These are phyloP conservation scores for Ceratina australensis DNA, from an alignment of 1,140 invertebrate species.

Conservation along the genomic window DNA sequence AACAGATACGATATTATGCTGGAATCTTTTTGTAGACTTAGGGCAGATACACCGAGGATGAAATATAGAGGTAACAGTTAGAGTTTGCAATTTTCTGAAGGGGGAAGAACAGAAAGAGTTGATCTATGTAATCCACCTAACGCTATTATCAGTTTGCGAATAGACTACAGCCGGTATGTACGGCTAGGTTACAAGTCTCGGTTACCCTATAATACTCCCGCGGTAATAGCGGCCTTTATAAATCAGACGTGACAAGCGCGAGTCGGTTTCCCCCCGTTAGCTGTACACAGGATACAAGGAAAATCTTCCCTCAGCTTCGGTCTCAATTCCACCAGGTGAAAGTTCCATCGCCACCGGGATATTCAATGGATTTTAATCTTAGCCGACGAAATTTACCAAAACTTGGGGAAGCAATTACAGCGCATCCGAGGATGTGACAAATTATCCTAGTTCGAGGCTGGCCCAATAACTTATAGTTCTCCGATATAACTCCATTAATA, in stretches of 20 bases:
- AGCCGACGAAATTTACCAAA: not conserved
- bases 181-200: too few species aligned
- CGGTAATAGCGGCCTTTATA: slow-evolving; percentile 19
- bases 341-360: not conserved
- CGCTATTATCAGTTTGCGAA: slow-evolving; percentile 15
- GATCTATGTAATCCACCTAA: slow-evolving; percentile 6
- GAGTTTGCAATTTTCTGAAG: not conserved
- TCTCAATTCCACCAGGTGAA: not conserved
- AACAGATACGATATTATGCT: too few species aligned
- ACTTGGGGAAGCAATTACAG: slow-evolving; percentile 1
- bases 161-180: not conserved
- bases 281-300: not conserved
- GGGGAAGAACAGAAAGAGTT: not conserved
- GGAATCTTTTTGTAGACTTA: too few species aligned
- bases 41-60: too few species aligned
- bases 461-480: slow-evolving; percentile 28
- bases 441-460: slow-evolving; percentile 32
- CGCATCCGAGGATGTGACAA: slow-evolving; percentile 23
- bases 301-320: not conserved
- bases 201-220: not conserved
- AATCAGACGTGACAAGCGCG: slow-evolving; percentile 25
- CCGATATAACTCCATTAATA: slow-evolving; percentile 39
- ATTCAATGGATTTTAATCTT: slow-evolving; percentile 9
- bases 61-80: not conserved
- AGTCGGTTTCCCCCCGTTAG: not conserved